Evolutionary conservation across 2,113 vertebrate species (phyloP).

Genomic region (Ifrita kowaldi): DNA sequence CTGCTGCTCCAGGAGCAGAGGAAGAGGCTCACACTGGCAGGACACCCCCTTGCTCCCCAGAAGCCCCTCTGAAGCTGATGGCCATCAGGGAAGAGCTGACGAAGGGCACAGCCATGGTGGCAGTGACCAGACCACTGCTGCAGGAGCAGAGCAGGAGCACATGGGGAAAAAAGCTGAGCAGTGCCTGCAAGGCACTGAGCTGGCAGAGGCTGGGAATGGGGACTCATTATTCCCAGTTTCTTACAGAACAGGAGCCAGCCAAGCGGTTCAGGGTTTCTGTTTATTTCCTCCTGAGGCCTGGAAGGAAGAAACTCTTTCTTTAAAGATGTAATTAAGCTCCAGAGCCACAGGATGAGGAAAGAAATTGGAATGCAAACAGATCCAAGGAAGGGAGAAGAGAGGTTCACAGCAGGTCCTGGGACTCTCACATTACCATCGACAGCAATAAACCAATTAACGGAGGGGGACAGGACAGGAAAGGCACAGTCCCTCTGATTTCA

Average conservation of each 20-base stretch:
- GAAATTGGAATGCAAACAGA: conserved; percentile 4
- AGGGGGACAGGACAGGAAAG: background rate
- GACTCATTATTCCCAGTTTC: background rate
- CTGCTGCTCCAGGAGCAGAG: background rate
- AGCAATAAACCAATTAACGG: background rate
- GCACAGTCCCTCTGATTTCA: background rate
- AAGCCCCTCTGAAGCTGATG: background rate
- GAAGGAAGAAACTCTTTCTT: conserved; percentile 17
- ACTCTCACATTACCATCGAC: background rate
- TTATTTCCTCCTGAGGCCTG: background rate
- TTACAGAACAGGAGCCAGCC: background rate
- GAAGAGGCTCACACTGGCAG: background rate
- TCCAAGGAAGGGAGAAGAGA: background rate
- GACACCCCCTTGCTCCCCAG: fast-evolving
- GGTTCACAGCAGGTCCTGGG: background rate
- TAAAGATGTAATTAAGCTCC: conserved; percentile 21
- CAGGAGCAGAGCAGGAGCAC: background rate
- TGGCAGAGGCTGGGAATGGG: background rate
- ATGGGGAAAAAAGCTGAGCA: background rate
- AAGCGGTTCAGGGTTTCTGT: background rate
- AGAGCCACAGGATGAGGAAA: conserved; percentile 14
- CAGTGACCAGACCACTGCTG: background rate
- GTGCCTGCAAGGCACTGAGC: background rate
- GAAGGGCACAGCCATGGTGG: fast-evolving
- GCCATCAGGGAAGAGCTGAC: background rate